Evolutionary conservation across 1,140 invertebrate genomes (phyloP).

Genomic region (Sminthurides bifidus): DNA sequence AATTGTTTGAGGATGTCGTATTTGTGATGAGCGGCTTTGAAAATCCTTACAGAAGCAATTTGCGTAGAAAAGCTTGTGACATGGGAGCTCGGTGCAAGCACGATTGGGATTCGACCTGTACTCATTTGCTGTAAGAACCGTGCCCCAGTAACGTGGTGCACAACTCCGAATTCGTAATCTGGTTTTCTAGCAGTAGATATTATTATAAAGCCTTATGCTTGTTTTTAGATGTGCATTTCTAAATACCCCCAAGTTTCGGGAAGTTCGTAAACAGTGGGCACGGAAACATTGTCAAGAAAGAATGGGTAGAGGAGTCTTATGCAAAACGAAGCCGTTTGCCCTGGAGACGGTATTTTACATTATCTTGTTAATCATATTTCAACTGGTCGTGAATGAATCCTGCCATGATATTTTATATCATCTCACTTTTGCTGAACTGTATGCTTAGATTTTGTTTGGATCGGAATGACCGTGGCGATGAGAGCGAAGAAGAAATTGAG

Average conservation of each 20-base stretch:
- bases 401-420: background rate
- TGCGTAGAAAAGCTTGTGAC: conserved; percentile 55
- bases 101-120: conserved; percentile 61
- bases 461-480: conserved; percentile 29
- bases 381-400: background rate
- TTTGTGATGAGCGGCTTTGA: conserved; percentile 70
- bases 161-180: conserved; percentile 4
- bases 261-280: conserved; percentile 48
- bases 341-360: conserved; percentile 51
- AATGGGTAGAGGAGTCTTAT: conserved; percentile 64
- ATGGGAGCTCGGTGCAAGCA: conserved; percentile 68
- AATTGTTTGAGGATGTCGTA: conserved; percentile 52
- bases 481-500: conserved; percentile 37
- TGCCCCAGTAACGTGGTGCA: background rate
- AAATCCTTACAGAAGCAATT: conserved; percentile 58
- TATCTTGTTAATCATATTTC: background rate
- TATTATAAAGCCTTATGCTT: conserved; percentile 17
- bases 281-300: conserved; percentile 56
- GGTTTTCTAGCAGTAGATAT: background rate
- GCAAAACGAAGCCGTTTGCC: conserved; percentile 50
- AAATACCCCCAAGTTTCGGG: conserved; percentile 74
- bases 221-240: conserved; percentile 65
- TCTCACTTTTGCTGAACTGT: background rate
- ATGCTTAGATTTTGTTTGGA: conserved; percentile 33
- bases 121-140: conserved; percentile 63